These are phyloP conservation scores for Salticus scenicus DNA, from an alignment of 2,888 invertebrate species.

Conservation along the genomic window DNA sequence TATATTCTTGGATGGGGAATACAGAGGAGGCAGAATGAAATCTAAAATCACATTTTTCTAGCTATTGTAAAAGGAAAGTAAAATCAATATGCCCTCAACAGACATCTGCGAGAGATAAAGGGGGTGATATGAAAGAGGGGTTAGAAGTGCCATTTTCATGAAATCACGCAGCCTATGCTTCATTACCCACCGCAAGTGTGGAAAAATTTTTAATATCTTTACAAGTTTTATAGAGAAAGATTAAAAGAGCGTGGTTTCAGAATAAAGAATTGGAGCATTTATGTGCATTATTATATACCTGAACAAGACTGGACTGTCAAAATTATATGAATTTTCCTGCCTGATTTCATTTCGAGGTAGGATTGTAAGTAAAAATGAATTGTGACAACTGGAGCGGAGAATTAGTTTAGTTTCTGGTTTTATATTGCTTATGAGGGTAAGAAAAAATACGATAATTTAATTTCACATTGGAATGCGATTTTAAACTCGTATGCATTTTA, in stretches of 20 bases:
- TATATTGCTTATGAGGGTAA: too few relatives aligned
- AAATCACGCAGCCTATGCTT: slow-evolving; percentile 54
- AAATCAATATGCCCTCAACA: slow-evolving; percentile 2
- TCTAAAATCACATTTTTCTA: background rate
- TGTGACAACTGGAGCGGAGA: too few relatives aligned
- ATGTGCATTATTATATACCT: background rate
- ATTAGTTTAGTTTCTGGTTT: too few relatives aligned
- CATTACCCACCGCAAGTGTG: slow-evolving; percentile 26
- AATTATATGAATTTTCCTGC: background rate
- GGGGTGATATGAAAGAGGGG: slow-evolving; percentile 1
- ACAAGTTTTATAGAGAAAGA: slow-evolving; percentile 29
- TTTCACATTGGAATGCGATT: too few relatives aligned
- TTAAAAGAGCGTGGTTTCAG: background rate
- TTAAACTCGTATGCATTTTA: too few relatives aligned
- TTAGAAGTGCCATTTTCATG: slow-evolving; percentile 55
- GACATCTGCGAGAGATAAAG: background rate
- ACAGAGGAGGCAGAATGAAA: background rate
- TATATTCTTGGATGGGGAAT: background rate
- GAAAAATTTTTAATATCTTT: slow-evolving; percentile 44
- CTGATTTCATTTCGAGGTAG: background rate
- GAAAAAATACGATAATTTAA: too few relatives aligned
- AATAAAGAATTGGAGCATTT: background rate
- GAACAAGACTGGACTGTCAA: background rate
- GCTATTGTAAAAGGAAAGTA: background rate
- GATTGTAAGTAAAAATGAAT: too few relatives aligned